These are phyloP conservation scores for Tiaroga cobitis DNA, from an alignment of 2,797 vertebrate species.

Conservation along the genomic window DNA sequence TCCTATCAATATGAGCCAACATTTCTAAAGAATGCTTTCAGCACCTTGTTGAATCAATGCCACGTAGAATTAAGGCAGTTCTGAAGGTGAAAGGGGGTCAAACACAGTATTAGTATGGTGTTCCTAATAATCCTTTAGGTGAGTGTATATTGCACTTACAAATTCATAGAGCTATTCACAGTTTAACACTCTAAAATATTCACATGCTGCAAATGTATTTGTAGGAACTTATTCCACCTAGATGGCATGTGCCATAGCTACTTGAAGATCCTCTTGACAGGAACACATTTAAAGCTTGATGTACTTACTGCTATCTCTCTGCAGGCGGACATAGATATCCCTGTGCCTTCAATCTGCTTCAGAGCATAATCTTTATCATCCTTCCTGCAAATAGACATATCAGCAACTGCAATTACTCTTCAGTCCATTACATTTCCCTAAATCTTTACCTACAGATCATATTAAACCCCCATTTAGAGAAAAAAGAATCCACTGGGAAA, in stretches of 20 bases:
- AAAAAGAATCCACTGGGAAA: background rate
- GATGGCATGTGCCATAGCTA: constrained; percentile 7
- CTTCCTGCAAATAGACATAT: constrained; percentile 85
- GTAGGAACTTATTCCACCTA: constrained; percentile 5
- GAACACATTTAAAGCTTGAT: constrained; percentile 30
- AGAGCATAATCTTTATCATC: constrained; percentile 99
- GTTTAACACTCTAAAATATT: background rate
- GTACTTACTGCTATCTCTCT: constrained; percentile 99
- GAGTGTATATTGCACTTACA: background rate
- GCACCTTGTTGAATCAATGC: too few species aligned
- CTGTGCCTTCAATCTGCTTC: constrained; percentile 99
- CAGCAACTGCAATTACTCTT: constrained; percentile 67
- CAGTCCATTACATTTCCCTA: constrained; percentile 60
- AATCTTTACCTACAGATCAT: background rate
- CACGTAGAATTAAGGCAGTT: too few species aligned
- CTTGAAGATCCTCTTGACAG: constrained; percentile 1
- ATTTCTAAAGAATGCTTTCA: too few species aligned
- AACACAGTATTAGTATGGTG: too few species aligned
- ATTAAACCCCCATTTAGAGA: background rate
- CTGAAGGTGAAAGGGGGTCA: too few species aligned
- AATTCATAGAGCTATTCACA: background rate
- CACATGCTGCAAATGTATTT: constrained; percentile 5
- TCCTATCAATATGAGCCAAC: too few species aligned
- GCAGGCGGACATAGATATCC: constrained; percentile 99
- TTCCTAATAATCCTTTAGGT: too few species aligned